These are phyloP conservation scores for Pteropus alecto DNA, from an alignment of 2,113 vertebrate genomes.

Conservation along the genomic window DNA sequence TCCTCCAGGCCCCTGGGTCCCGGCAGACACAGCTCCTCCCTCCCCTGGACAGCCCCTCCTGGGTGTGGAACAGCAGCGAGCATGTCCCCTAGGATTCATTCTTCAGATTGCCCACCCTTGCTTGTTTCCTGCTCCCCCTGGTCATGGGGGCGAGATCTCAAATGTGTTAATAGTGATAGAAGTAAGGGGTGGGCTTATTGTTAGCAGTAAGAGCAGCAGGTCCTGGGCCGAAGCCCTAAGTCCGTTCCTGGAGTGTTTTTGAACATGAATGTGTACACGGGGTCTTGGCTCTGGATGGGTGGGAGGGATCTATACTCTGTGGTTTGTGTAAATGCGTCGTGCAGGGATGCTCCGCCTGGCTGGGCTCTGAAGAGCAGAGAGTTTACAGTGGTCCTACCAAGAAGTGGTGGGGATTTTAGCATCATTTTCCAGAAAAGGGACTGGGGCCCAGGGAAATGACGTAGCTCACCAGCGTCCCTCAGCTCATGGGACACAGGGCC, in stretches of 20 bases:
- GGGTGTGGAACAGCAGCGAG: neutral
- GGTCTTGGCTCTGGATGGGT: neutral
- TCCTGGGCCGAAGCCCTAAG: neutral
- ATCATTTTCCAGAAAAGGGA: neutral
- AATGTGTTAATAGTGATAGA: fast-evolving
- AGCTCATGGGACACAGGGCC: neutral
- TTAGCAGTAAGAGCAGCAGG: neutral
- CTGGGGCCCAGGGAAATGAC: neutral
- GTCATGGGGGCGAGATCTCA: neutral
- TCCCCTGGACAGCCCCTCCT: neutral
- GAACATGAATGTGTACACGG: neutral
- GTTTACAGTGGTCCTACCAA: neutral
- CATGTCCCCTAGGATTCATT: neutral
- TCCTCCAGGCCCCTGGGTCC: neutral
- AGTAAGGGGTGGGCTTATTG: neutral
- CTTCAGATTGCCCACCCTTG: neutral
- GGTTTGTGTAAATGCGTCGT: fast-evolving
- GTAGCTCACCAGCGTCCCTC: fast-evolving
- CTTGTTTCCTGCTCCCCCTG: neutral
- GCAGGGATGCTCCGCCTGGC: neutral
- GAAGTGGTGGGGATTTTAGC: neutral
- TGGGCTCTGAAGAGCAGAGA: neutral
- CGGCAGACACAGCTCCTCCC: neutral
- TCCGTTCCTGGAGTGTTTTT: neutral
- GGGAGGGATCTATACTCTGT: neutral